Conservation (phyloP, 2,797 vertebrate species). For the Cirrhinus mrigala region DNA sequence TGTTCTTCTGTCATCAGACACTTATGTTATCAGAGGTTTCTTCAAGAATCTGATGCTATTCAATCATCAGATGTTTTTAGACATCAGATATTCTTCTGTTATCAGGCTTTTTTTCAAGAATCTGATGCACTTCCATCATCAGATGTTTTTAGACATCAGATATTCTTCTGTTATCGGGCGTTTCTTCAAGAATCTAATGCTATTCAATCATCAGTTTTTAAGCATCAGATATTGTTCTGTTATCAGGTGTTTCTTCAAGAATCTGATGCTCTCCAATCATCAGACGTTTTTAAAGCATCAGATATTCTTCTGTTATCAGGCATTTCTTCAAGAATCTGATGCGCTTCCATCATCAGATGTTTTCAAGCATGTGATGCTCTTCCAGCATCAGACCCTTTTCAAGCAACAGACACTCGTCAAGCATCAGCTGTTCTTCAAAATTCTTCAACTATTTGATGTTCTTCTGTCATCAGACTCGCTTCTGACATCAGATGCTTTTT, state of each 20-base stretch:
- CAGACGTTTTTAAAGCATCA: neutral
- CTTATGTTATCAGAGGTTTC: neutral
- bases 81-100: neutral
- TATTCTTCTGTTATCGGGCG: neutral
- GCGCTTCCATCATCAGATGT: neutral
- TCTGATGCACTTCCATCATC: neutral
- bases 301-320: neutral
- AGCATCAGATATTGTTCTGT: no score
- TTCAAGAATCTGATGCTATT: neutral
- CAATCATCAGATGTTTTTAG: neutral
- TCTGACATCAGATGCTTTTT: no score
- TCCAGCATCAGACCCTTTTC: neutral
- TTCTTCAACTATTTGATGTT: neutral
- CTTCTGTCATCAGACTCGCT: neutral
- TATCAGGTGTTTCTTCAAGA: no score
- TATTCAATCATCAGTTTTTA: neutral
- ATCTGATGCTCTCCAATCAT: no score
- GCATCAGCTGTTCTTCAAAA: no score
- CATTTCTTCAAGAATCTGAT: neutral
- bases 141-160: neutral
- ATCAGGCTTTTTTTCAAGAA: neutral
- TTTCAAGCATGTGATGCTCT: no score
- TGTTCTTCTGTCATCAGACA: neutral
- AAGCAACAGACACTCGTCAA: neutral
- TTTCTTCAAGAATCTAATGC: neutral